Base-by-base conservation (phyloP, 2,888 invertebrate genomes). In the Dicyrtomina minuta region DNA sequence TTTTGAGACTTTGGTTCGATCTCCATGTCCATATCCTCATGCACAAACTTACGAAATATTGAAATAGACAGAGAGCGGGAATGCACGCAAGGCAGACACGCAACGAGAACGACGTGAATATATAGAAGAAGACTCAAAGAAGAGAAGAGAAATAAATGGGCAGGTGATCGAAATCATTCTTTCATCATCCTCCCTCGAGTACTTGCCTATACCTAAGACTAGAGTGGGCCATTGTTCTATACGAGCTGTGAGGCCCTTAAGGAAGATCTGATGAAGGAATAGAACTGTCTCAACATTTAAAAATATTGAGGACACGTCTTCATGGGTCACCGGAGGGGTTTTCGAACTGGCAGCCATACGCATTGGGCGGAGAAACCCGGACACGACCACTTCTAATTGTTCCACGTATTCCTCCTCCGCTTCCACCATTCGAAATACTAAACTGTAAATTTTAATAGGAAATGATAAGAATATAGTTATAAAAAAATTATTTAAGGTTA, bases 201-300 rank as follows among this genome's bases (percentile, higher is more conserved):
- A 68, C 68, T 68, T 78, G 76, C 78, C 78, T 76, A 75, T 77
- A 79, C 93, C 93, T 83, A 95, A 85, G 73, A 94, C 93, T 74
- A 95, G 85, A 6, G 94, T 94, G 53, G 95, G 95, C 95, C 95
- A 95, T 72, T 90, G 92, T 82, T 95, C 94, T 87, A 95, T 89
- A 70, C 94, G 86, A 0, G 93, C 92, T 5, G 92, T 92, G 56
- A 95, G 86, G 41, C 94, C 94, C 82, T 95, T 95, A 80, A 94
- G 87, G 83, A 95, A 95, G 80, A 95, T 95, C 84, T 95, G 94
- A 82, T 95, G 94, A 27, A 95, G 86, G 83, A 95, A 95, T 78
- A 95, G 84, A 17, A 71, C 71, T 0, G 94, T 94, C 83, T 95
- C 94, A 80, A 91, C 92, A 84, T 95, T 95, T 74, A 95, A 85